Conservation (phyloP, 1,140 invertebrate species). For the Pteromalus puparum region DNA sequence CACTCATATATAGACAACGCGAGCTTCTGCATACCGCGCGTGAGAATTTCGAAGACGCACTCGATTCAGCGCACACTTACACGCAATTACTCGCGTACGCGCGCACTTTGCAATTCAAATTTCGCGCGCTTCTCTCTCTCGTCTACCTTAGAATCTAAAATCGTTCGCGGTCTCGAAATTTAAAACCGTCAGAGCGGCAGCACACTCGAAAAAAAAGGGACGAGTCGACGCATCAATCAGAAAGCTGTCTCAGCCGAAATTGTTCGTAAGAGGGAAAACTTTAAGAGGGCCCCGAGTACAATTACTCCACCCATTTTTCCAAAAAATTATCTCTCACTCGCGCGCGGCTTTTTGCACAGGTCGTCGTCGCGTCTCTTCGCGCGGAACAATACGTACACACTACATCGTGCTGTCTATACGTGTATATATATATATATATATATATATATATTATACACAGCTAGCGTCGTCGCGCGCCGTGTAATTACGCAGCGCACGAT, state of each 20-base stretch:
- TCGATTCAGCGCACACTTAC: background rate
- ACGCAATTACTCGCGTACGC: background rate
- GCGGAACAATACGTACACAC: background rate
- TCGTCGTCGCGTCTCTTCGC: background rate
- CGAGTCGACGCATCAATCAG: background rate
- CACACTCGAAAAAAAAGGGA: background rate
- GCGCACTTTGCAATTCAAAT: background rate
- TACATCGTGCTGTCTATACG: no score
- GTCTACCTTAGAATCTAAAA: background rate
- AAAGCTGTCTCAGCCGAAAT: conserved; percentile 12
- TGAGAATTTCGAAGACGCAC: background rate
- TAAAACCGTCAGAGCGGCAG: background rate
- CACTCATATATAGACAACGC: background rate
- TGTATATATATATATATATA: no score
- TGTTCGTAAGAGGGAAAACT: conserved; percentile 4
- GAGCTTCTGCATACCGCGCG: background rate
- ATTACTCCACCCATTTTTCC: conserved; percentile 25
- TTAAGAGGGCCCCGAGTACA: conserved; percentile 18
- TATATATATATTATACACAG: background rate
- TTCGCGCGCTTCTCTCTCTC: background rate
- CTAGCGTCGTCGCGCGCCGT: background rate
- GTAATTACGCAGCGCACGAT: conserved; percentile 18
- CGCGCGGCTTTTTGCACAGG: background rate
- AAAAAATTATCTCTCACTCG: conserved; percentile 48
- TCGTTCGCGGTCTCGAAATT: background rate